A percentile compares a stretch with the other conserved stretches of the same genome.
Conservation (phyloP, 2,797 vertebrate species). For the Smutsia temminckii region DNA sequence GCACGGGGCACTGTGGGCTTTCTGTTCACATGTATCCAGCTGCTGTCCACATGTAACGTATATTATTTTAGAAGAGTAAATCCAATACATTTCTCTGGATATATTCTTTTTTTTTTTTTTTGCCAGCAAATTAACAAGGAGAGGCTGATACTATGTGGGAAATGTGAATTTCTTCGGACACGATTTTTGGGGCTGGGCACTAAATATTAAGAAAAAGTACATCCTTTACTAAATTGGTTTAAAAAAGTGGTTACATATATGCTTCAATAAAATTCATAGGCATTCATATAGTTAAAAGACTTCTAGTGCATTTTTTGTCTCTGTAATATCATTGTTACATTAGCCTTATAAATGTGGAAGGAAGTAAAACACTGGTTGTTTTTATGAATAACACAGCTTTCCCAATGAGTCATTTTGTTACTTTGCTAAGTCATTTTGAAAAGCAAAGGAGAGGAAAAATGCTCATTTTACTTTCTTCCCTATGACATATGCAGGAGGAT, state of each 20-base stretch:
- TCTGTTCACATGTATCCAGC: not conserved
- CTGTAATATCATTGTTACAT: slow-evolving; percentile 56
- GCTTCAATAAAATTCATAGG: slow-evolving; percentile 55
- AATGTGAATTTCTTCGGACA: slow-evolving; percentile 32
- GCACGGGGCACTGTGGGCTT: not conserved
- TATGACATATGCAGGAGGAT: not conserved
- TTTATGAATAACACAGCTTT: slow-evolving; percentile 6
- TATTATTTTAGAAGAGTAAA: slow-evolving; percentile 32
- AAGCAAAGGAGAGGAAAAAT: slow-evolving; percentile 20
- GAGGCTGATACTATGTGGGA: not conserved
- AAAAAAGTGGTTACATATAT: slow-evolving; percentile 56
- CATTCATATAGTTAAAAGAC: not conserved
- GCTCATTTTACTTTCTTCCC: slow-evolving; percentile 27
- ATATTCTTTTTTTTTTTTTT: not conserved
- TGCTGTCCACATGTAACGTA: not conserved
- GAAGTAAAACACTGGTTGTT: slow-evolving; percentile 53
- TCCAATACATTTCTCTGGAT: slow-evolving; percentile 47
- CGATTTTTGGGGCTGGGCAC: not conserved
- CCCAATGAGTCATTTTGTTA: not conserved
- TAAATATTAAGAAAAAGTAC: slow-evolving; percentile 31
- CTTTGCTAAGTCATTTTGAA: slow-evolving; percentile 40
- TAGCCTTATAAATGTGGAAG: not conserved
- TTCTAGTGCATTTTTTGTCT: not conserved
- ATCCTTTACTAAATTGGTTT: slow-evolving; percentile 43
- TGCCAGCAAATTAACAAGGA: slow-evolving; percentile 40